Percentiles rank a stretch among this genome's conserved stretches.
phyloP scores from a whole-genome alignment of 2,797 vertebrate species.

The Choloepus didactylus region DNA sequence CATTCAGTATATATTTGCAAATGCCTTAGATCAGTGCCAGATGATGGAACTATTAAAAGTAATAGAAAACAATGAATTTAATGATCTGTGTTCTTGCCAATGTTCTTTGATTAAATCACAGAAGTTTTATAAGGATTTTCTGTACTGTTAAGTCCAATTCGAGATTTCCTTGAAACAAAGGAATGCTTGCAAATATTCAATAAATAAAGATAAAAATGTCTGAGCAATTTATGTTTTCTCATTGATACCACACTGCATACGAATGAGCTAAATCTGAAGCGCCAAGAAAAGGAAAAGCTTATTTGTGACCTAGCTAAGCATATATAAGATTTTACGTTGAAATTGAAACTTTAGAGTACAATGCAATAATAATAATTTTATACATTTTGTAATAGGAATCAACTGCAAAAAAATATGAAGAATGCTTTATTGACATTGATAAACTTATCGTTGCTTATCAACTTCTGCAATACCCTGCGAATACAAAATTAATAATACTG shows the following conservation, averaged over 20 bases:
- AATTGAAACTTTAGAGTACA: not conserved
- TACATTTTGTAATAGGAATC: slow-evolving; percentile 1
- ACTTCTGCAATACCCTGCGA: not conserved
- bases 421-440: not conserved
- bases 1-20: not conserved
- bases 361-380: not conserved
- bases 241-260: not conserved
- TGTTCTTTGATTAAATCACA: not conserved
- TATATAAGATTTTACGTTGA: not conserved
- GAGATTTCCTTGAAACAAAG: slow-evolving; percentile 41
- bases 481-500: not conserved
- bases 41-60: not conserved
- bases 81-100: not conserved
- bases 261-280: slow-evolving; percentile 43
- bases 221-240: slow-evolving; percentile 40
- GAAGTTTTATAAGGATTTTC: not conserved
- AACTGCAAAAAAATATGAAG: not conserved
- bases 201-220: slow-evolving; percentile 15
- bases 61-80: not conserved
- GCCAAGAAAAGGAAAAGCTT: slow-evolving; percentile 3
- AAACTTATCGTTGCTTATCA: not conserved
- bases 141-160: not conserved
- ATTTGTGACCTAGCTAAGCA: not conserved
- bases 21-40: not conserved
- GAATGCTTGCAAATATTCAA: slow-evolving; percentile 15